Base-by-base conservation (phyloP, 1,140 invertebrate species). In the Hypsibius dujardini region DNA sequence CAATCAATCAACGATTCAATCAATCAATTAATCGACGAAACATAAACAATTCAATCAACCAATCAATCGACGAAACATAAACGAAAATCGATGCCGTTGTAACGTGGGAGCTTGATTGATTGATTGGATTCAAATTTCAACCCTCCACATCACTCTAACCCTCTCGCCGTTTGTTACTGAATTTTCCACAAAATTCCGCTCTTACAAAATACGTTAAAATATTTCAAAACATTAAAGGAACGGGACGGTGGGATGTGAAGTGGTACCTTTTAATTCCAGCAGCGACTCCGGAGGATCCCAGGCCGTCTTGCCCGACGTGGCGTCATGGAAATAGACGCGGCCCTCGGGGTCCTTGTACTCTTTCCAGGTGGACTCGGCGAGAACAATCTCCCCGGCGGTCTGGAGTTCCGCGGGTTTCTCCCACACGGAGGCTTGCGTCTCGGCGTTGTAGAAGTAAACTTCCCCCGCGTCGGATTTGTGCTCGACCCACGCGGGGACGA, bases 391-490 rank as follows among this genome's bases (percentile, higher is more conserved):
- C 72, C 87, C 86, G 3, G 88, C 84, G 46, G 88, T 87, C 83
- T 96, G 97, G 28, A 97, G 81, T 75, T 93, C 90, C 78, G 97
- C 92, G 1, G 95, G 95, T 79, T 98, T 98, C 76, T 97, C 93
- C 95, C 95, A 98, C 79, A 95, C 92, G 75, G 93, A 96, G 73
- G 94, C 88, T 84, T 95, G 92, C 75, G 90, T 94, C 82, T 90
- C 92, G 83, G 88, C 91, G 83, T 97, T 96, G 83, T 95, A 97
- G 83, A 95, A 97, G 86, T 96, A 97, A 83, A 90, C 90, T 81
- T 90, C 90, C 72, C 90, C 90, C 40, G 90, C 92, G 71, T 91
- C 95, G 84, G 92, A 95, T 77, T 93, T 87, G 80, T 96, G 92
- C 81, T 96, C 92, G 73, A 91, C 91, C 93, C 94, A 97, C 81